Percentiles rank a stretch among this genome's conserved stretches.
These are phyloP conservation scores for Amphiduros pacificus DNA, from an alignment of 2,888 invertebrate species.

Conservation along the genomic window DNA sequence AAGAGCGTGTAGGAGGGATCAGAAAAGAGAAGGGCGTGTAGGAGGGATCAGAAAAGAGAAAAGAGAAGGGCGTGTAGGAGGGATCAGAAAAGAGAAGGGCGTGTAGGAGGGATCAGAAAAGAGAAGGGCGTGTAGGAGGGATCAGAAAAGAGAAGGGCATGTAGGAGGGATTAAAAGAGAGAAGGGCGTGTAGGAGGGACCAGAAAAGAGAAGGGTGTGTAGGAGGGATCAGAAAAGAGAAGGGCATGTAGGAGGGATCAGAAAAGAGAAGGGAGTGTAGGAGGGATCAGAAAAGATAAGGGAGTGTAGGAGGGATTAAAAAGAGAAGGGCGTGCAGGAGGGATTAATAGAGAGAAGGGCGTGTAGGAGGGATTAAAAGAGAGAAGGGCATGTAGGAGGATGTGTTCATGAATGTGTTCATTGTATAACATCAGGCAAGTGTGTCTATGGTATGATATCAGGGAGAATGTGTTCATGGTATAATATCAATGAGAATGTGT, in stretches of 20 bases:
- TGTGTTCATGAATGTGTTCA: no score
- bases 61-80: background rate
- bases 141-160: background rate
- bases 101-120: background rate
- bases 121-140: background rate
- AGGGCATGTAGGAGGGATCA: background rate
- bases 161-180: background rate
- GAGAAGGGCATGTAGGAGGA: no score
- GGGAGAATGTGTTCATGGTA: no score
- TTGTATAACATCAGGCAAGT: no score
- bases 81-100: background rate
- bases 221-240: background rate
- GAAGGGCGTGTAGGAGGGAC: background rate
- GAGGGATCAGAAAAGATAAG: background rate
- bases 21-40: background rate
- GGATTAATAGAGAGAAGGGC: no score
- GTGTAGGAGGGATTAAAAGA: no score
- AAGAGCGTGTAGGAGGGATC: background rate
- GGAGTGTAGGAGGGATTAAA: no score
- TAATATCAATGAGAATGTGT: no score
- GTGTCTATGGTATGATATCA: no score
- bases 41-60: background rate
- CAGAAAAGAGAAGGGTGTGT: background rate
- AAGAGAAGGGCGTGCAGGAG: no score
- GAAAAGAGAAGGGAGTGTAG: background rate